A percentile compares a stretch with the other conserved stretches of the same genome.
Evolutionary conservation across 2,113 vertebrate species (phyloP).

Genomic region (Oxyura jamaicensis): DNA sequence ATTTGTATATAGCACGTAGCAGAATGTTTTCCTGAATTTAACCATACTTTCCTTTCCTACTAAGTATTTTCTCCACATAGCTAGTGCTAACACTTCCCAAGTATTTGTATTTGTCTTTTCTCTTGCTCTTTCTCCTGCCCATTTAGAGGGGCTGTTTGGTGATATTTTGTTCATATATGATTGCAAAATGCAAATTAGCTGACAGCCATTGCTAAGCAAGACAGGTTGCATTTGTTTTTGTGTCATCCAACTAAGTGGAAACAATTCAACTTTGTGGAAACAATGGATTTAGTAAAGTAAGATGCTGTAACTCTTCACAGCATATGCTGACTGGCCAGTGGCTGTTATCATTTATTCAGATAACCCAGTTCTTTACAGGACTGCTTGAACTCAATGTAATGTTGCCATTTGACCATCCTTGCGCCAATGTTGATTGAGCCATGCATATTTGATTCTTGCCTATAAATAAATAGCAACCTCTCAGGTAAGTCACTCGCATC

Average conservation of each 20-base stretch:
- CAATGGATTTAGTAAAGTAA: not conserved
- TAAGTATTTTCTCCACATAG: not conserved
- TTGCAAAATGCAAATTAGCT: not conserved
- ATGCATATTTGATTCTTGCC: not conserved
- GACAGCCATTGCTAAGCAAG: not conserved
- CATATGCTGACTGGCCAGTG: not conserved
- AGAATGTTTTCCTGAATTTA: not conserved
- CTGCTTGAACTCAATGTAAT: not conserved
- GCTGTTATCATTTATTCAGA: not conserved
- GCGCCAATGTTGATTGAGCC: not conserved
- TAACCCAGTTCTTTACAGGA: not conserved
- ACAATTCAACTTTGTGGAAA: conserved; percentile 33
- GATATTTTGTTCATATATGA: not conserved
- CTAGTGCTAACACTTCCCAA: not conserved
- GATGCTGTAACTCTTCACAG: not conserved
- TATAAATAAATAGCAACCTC: not conserved
- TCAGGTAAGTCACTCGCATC: not conserved
- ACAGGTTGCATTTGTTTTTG: not conserved
- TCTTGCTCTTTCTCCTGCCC: not conserved
- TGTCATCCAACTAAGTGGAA: not conserved
- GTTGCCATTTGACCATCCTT: not conserved
- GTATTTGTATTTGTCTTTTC: not conserved
- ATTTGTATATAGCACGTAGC: not conserved
- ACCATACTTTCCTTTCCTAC: not conserved
- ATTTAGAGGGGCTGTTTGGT: not conserved